phyloP scores from a whole-genome alignment of 2,888 invertebrate genomes.

The Leucozona laternaria region DNA sequence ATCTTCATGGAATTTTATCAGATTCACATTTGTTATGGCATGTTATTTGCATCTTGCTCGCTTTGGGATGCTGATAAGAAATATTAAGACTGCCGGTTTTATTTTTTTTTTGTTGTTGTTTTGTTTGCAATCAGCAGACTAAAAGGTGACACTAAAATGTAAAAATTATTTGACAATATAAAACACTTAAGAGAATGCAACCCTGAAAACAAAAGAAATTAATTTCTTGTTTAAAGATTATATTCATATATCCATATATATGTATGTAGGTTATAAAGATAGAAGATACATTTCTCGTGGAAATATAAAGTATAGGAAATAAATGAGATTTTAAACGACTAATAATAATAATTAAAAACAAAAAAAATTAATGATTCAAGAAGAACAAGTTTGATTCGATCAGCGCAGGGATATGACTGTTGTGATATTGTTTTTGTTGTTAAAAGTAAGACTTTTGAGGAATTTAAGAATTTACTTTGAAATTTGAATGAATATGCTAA shows the following conservation, averaged over 20 bases:
- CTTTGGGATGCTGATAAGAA: conserved; percentile 44
- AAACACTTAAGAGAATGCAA: background rate
- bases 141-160: conserved; percentile 56
- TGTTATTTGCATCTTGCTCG: conserved; percentile 59
- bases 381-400: background rate
- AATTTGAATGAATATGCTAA: background rate
- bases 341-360: conserved; percentile 2
- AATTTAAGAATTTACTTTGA: background rate
- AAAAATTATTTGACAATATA: conserved; percentile 43
- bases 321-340: conserved; percentile 5
- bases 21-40: conserved; percentile 65
- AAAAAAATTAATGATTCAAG: background rate
- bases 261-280: background rate
- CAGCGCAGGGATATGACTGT: background rate
- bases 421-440: background rate
- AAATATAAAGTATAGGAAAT: conserved; percentile 30
- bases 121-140: conserved; percentile 24
- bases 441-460: background rate
- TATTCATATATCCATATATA: background rate
- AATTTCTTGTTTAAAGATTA: conserved; percentile 6
- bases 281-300: background rate
- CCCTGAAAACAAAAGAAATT: conserved; percentile 59
- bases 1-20: conserved; percentile 41
- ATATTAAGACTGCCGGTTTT: conserved; percentile 19
- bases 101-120: background rate